Base-by-base conservation (phyloP, 1,140 invertebrate genomes). In the Trichogramma pretiosum region DNA sequence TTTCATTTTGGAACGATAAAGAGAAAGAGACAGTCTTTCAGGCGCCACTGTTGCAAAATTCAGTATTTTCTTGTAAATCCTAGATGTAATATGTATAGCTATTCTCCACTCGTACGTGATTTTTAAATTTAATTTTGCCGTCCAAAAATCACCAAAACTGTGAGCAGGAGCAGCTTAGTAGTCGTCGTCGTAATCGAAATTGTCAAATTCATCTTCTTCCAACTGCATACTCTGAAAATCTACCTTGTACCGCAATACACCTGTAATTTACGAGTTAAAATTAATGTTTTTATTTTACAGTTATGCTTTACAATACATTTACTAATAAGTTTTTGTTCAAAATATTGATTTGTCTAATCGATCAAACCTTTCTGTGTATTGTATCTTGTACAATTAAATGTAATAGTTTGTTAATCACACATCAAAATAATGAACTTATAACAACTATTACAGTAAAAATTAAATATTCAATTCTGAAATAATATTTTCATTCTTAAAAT, bases 191-290 rank as follows among this genome's bases (percentile, higher is more conserved):
- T 94, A 77, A 73, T 96, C 90, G 72, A 85, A 89, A 56, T 87
- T 85, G 62, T 88, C 85, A 49, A 78, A 77, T 56, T 88, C 86
- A 60, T 84, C 77, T 41, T 94, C 89, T 59, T 93, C 86, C 58
- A 88, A 77, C 68, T 98, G 93, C 79, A 98, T 83, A 66, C 86
- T 89, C 68, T 97, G 93, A 80, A 98, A 94, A 77, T 98, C 95
- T 56, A 99, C 94, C 76, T 96, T 93, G 80, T 99, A 98, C 54
- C 96, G 87, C 58, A 98, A 82, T 61, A 98, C 83, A 68, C 92
- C 92, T 95, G 76, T 13, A 77, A 77, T 72, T n/a, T n/a, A n/a
- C n/a, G n/a, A n/a, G n/a, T n/a, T n/a, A n/a, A n/a, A n/a, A n/a
- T n/a, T n/a, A n/a, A n/a, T n/a, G n/a, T n/a, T n/a, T n/a, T n/a